A percentile compares a stretch with the other conserved stretches of the same genome.
These are phyloP conservation scores for Sternarchorhynchus goeldii DNA, from an alignment of 2,797 vertebrate genomes.

Conservation along the genomic window DNA sequence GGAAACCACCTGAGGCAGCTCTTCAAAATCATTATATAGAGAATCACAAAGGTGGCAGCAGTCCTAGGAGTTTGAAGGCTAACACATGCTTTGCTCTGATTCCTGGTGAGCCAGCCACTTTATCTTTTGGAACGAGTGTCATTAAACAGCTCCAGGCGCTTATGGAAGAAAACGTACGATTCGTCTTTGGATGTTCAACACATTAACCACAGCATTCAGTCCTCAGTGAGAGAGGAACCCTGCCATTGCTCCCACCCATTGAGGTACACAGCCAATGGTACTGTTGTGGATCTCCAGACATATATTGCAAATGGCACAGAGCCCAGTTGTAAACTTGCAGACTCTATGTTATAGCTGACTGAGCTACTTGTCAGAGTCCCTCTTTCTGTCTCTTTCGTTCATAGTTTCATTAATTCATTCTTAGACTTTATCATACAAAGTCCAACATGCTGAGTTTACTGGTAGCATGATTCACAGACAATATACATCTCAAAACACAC, in stretches of 20 bases:
- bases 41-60: no score
- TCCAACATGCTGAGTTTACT: neutral
- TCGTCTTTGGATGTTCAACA: neutral
- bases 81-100: neutral
- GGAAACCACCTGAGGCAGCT: constrained; percentile 33
- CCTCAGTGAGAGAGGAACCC: neutral
- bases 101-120: neutral
- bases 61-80: neutral
- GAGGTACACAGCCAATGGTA: neutral
- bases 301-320: neutral
- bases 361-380: neutral
- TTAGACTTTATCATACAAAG: neutral
- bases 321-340: neutral
- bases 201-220: no score
- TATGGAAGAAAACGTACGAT: neutral
- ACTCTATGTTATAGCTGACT: neutral
- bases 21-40: neutral
- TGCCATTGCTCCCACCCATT: neutral
- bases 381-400: neutral
- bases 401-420: neutral
- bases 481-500: neutral
- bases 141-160: neutral
- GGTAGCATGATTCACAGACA: neutral
- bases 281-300: neutral
- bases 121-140: neutral